Conservation (phyloP, 2,888 invertebrate species). For the Yponomeuta cagnagella region DNA sequence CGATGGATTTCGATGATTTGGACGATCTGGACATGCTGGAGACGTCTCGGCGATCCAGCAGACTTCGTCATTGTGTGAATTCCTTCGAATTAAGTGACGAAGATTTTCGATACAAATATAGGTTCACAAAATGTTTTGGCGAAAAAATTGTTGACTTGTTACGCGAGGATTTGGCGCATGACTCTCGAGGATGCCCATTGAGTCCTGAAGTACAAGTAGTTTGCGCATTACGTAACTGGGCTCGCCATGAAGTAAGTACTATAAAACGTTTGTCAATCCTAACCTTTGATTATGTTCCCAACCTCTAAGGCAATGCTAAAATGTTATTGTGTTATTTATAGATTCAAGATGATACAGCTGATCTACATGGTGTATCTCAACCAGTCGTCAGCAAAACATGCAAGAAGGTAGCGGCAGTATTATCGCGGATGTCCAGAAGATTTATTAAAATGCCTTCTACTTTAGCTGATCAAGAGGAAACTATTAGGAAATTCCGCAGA, state of each 20-base stretch:
- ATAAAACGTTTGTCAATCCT: background rate
- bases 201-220: constrained; percentile 1
- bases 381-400: no score
- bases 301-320: no score
- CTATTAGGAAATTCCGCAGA: background rate
- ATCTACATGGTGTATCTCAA: no score
- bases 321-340: background rate
- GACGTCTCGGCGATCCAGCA: no score
- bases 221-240: background rate
- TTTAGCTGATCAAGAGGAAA: background rate
- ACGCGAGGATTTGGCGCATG: background rate
- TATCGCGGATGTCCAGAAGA: no score
- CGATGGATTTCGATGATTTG: constrained; percentile 6
- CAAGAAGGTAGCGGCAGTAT: no score
- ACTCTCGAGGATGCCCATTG: constrained; percentile 2
- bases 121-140: background rate
- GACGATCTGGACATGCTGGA: background rate
- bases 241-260: background rate
- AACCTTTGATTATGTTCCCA: background rate
- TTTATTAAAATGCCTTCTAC: no score
- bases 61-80: no score
- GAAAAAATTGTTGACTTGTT: constrained; percentile 11
- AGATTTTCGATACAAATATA: no score
- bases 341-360: background rate
- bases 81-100: no score